Evolutionary conservation across 2,113 vertebrate genomes (phyloP), one percentile per base, ranked within the genome.

Genomic region (Malurus cyaneus): DNA sequence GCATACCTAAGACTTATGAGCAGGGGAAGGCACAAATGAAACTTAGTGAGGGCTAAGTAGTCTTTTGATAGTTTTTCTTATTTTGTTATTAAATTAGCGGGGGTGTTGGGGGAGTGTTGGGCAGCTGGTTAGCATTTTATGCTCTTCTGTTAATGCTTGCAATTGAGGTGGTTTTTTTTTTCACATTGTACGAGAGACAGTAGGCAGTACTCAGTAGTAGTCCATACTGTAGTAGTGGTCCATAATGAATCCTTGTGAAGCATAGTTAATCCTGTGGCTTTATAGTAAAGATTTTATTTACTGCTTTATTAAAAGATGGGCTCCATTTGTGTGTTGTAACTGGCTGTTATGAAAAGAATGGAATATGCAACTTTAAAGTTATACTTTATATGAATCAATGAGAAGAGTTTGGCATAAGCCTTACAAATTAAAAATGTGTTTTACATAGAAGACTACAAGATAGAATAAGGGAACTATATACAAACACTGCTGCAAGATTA

Each of bases 251-350:
- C 39, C 39, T 39, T 39, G 39, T 39, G 39, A 39, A 39, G 39
- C 46, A 14, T 88, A 86, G 53, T 88, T 92, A 93, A 79, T 80
- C 70, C 47, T 95, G 23, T 7, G 11, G 52, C 16, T 76, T 76
- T 66, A 16, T 25, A 50, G 34, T 42, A 66, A 91, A 89, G 52
- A 67, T 94, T 96, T 95, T 86, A 88, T 97, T 97, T 93, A 80
- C 50, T 78, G 18, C 19, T 52, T 72, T 88, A 67, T 93, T 93
- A 36, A 56, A 93, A 93, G 52, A 93, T 96, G 92, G 77, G 49
- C 54, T 96, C 44, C 18, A 56, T 84, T 89, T 95, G 39, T 32
- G 4, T 91, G 66, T 86, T 92, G 54, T 79, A 80, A 86, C 65
- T 62, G 19, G 54, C 11, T 93, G 20, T 91, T 82, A 80, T 19